Base-by-base conservation (phyloP, 2,888 invertebrate genomes). In the Leucania comma region DNA sequence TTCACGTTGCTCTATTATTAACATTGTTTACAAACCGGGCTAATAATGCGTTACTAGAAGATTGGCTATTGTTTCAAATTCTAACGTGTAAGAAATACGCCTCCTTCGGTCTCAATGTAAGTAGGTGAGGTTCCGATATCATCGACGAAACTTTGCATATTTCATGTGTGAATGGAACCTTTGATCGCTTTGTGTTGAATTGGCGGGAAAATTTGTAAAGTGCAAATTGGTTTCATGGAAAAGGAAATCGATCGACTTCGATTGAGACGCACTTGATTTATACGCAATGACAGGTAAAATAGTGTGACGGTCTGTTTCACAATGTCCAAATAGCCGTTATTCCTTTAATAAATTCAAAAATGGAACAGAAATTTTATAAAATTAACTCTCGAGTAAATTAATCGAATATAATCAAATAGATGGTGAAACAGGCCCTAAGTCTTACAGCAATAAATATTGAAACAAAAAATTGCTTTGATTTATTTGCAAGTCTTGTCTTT, bases 11-110 rank as follows among this genome's bases (percentile, higher is more conserved):
- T 75, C 73, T 76, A 75, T 83, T 75, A 84, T 83, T 84, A 82
- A 74, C 71, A 84, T 84, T 86, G 83, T 84, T 78, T 80, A 80
- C 77, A 80, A 85, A 80, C 68, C 67, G 79, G 75, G 87, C 89
- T 94, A 93, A 93, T 93, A 91, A 91, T 80, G 78, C 75, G 88
- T 88, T 90, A 86, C 85, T 83, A 87, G 78, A 80, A 90, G 90
- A 93, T 91, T 86, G 85, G 80, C 92, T 83, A 93, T 94, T 94
- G 94, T 94, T 90, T 90, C 87, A 76, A 75, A 80, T 63, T 75
- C 82, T 71, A 82, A 84, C 85, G 80, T 85, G 81, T 79, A 90
- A 90, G 90, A 92, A 88, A 88, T 90, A 90, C 88, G 80, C 80
- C 87, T 83, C 81, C 72, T 73, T 87, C 88, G 87, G 85, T 89